A percentile compares a stretch with the other conserved stretches of the same genome.
Evolutionary conservation across 2,797 vertebrate genomes (phyloP).

Genomic region (Phaenicophaeus curvirostris): DNA sequence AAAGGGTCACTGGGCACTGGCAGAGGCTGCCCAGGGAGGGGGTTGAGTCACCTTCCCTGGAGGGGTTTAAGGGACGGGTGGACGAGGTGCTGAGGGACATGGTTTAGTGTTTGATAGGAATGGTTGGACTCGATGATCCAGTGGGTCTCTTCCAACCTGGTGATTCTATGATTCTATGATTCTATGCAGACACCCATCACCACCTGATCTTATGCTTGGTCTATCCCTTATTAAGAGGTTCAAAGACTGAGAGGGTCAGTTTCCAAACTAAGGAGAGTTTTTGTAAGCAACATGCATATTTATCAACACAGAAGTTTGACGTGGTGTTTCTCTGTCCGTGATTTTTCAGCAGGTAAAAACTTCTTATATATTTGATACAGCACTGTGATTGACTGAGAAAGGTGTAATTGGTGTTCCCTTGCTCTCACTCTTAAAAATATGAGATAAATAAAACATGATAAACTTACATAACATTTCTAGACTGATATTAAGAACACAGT

Average conservation of each 20-base stretch:
- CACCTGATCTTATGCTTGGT: neutral
- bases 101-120: too few species aligned
- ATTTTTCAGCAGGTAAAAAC: neutral
- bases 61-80: too few species aligned
- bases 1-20: too few species aligned
- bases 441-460: conserved; percentile 37
- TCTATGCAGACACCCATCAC: accelerated
- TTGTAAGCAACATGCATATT: neutral
- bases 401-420: neutral
- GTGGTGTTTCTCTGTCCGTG: neutral
- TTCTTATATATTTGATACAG: neutral
- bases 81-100: too few species aligned
- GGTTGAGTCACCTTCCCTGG: too few species aligned
- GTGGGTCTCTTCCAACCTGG: too few species aligned
- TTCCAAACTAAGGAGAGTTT: neutral
- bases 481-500: neutral
- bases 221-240: neutral
- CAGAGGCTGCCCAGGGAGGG: too few species aligned
- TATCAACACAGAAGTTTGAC: neutral
- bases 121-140: too few species aligned
- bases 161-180: too few species aligned
- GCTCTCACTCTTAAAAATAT: neutral
- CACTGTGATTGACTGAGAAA: neutral
- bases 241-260: neutral
- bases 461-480: conserved; percentile 29